Percentiles rank a stretch among this genome's conserved stretches.
Conservation (phyloP, 2,888 invertebrate genomes). For the Sepiola atlantica region DNA sequence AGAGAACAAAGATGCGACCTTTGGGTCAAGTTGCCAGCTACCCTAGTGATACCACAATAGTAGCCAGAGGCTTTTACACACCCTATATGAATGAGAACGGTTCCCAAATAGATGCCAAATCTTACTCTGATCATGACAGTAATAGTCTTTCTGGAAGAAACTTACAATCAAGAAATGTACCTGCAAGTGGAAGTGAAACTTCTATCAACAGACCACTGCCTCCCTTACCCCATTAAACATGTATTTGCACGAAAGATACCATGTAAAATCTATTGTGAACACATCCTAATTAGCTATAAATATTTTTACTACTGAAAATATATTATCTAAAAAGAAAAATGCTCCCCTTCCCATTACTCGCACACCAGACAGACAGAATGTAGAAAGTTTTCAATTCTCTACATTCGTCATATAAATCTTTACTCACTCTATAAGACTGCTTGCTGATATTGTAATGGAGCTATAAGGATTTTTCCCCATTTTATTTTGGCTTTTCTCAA, state of each 20-base stretch:
- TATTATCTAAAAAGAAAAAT: no score
- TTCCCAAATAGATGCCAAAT: not conserved
- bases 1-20: not conserved
- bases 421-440: not conserved
- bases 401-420: not conserved
- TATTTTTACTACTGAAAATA: no score
- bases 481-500: no score
- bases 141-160: not conserved
- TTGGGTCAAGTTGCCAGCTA: not conserved
- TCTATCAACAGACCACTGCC: slow-evolving; percentile 12
- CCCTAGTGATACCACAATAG: not conserved
- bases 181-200: slow-evolving; percentile 10
- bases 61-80: not conserved
- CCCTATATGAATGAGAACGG: not conserved
- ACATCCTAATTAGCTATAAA: no score
- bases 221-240: not conserved
- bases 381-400: not conserved
- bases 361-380: no score
- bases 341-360: no score
- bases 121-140: not conserved
- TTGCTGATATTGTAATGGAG: no score
- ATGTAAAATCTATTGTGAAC: not conserved
- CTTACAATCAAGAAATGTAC: not conserved
- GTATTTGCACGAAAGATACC: not conserved
- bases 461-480: no score